Percentiles rank a stretch among this genome's conserved stretches.
These are phyloP conservation scores for Arothron firmamentum DNA, from an alignment of 2,113 vertebrate species.

Conservation along the genomic window DNA sequence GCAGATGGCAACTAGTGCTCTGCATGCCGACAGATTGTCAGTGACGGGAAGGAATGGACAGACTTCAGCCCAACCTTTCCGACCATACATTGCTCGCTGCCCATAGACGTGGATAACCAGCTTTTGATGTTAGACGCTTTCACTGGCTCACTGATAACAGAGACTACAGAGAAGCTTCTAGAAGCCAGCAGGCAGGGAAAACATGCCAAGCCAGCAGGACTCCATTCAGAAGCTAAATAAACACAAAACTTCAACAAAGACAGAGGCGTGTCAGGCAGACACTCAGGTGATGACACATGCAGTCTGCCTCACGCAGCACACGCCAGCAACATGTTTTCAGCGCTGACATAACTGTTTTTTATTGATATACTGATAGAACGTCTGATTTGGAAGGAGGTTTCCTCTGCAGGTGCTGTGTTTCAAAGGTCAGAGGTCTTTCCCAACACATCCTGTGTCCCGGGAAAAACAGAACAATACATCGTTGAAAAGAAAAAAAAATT, in stretches of 20 bases:
- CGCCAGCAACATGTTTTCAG: conserved; percentile 1
- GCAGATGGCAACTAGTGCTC: conserved; percentile 74
- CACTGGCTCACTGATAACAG: conserved; percentile 42
- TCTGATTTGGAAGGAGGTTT: no score
- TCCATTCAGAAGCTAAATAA: conserved; percentile 62
- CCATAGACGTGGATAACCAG: conserved; percentile 36
- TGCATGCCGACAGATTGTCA: conserved; percentile 71
- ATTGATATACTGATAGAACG: no score
- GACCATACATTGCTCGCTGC: conserved; percentile 33
- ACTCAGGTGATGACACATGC: conserved; percentile 41
- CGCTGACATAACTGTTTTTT: no score
- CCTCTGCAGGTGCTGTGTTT: conserved; percentile 30
- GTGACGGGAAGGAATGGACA: conserved; percentile 75
- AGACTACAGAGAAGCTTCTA: conserved; percentile 58
- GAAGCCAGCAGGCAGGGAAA: conserved; percentile 59
- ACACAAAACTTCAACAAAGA: conserved; percentile 56
- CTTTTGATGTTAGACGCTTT: conserved; percentile 22
- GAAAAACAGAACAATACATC: background rate
- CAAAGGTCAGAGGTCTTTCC: conserved; percentile 37
- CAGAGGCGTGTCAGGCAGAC: conserved; percentile 33
- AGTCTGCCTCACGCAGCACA: conserved; percentile 21
- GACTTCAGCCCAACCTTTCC: conserved; percentile 70
- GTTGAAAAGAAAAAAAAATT: background rate
- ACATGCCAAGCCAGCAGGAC: conserved; percentile 63
- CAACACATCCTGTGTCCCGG: conserved; percentile 38